Percentiles rank a stretch among this genome's conserved stretches.
phyloP scores from a whole-genome alignment of 1,140 invertebrate genomes.

The Bombus breviceps region DNA sequence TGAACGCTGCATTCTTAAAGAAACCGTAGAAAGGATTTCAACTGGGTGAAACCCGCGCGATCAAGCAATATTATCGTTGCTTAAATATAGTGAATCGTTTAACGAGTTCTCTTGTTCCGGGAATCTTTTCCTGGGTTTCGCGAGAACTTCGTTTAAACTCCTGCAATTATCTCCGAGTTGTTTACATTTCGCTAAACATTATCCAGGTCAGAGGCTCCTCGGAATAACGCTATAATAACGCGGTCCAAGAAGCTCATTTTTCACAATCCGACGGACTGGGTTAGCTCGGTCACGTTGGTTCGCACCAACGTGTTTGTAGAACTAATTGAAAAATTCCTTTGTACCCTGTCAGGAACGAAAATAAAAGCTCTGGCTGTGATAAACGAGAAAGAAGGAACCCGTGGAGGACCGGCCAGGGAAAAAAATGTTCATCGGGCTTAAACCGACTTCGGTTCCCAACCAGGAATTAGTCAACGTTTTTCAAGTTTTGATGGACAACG shows the following conservation, averaged over 20 bases:
- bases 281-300: slow-evolving; percentile 46
- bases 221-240: slow-evolving; percentile 3
- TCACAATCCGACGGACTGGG: slow-evolving; percentile 18
- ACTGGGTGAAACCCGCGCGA: background rate
- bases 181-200: slow-evolving; percentile 37
- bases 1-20: background rate
- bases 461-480: slow-evolving; percentile 64
- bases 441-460: slow-evolving; percentile 44
- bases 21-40: background rate
- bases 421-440: slow-evolving; percentile 60
- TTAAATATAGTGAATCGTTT: background rate
- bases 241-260: slow-evolving; percentile 46
- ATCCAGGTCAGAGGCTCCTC: background rate
- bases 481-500: slow-evolving; percentile 60
- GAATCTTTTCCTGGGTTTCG: background rate
- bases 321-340: slow-evolving; percentile 70
- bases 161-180: slow-evolving; percentile 36
- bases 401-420: slow-evolving; percentile 33
- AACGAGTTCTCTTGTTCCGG: background rate
- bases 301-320: slow-evolving; percentile 28
- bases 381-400: slow-evolving; percentile 57
- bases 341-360: slow-evolving; percentile 51
- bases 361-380: slow-evolving; percentile 60
- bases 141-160: slow-evolving; percentile 20
- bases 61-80: slow-evolving; percentile 1